Base-by-base conservation (phyloP, 2,113 vertebrate genomes). In the Porphyrio hochstetteri region DNA sequence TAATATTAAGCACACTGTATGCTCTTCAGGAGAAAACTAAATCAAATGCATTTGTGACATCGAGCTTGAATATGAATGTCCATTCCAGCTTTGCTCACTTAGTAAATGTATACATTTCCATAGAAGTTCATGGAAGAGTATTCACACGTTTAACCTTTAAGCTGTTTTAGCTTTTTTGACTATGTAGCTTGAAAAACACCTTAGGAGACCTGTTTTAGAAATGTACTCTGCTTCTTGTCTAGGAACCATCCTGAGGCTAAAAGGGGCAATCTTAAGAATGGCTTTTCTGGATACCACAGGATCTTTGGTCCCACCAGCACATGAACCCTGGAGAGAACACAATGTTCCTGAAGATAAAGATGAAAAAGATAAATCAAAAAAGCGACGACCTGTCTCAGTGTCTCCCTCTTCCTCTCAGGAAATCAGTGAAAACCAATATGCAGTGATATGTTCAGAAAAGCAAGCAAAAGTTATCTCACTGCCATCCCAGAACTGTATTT, bases 381-480 rank as follows among this genome's bases (percentile, higher is more conserved):
- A 99, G 95, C 98, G 99, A 77, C 98, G 99, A 77, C 99, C 99
- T 38, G 99, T 99, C 86, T 99, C 99, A 2, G 99, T 99, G 70
- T 99, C 99, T 31, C 99, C 99, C 10, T 99, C 99, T 88, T 98
- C 98, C 90, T 99, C 99, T 97, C 99, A 99, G 98, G 99, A 99
- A 98, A 98, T 99, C 84, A 99, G 92, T 95, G 99, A 99, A 98
- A 98, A 98, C 97, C 99, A 99, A 95, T 99, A 99, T 78, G 98
- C 99, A 74, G 99, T 99, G 98, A 98, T 99, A 95, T 99, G 99
- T 97, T 99, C 99, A 14, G 99, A 99, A 98, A 99, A 99, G 97
- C 99, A 99, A 98, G 99, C 99, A 97, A 99, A 99, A 97, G 99
- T 99, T 88, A 98, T 99, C 57, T 98, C 98, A 84, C 97, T 99